phyloP scores from a whole-genome alignment of 2,797 vertebrate species.

The Thamnophis elegans region DNA sequence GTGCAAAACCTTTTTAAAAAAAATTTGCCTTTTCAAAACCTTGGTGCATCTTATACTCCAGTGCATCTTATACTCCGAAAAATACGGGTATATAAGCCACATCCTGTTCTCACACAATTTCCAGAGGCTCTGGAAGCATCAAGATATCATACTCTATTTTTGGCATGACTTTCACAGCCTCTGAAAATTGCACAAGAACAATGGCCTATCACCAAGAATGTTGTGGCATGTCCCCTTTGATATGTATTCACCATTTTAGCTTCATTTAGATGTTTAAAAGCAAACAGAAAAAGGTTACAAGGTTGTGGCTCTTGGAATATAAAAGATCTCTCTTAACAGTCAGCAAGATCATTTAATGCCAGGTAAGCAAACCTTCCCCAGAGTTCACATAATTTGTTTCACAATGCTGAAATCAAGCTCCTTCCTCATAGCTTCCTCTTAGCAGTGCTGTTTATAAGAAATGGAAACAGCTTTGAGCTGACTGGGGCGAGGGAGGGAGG shows the following conservation, averaged over 20 bases:
- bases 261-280: background rate
- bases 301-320: too few species aligned
- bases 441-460: conserved; percentile 65
- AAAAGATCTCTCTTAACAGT: conserved; percentile 1
- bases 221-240: background rate
- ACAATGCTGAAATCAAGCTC: conserved; percentile 37
- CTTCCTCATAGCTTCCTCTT: conserved; percentile 65
- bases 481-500: background rate
- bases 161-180: background rate
- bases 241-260: background rate
- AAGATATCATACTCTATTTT: background rate
- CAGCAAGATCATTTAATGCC: conserved; percentile 35
- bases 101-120: background rate
- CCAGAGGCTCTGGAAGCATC: background rate
- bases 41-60: too few species aligned
- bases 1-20: too few species aligned
- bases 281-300: background rate
- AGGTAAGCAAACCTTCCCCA: conserved; percentile 44
- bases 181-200: background rate
- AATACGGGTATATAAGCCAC: background rate
- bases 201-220: background rate
- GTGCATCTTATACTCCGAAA: too few species aligned
- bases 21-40: too few species aligned
- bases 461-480: conserved; percentile 44
- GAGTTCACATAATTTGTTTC: conserved; percentile 41